Base-by-base conservation (phyloP, 2,797 vertebrate genomes). In the Moxostoma hubbsi region DNA sequence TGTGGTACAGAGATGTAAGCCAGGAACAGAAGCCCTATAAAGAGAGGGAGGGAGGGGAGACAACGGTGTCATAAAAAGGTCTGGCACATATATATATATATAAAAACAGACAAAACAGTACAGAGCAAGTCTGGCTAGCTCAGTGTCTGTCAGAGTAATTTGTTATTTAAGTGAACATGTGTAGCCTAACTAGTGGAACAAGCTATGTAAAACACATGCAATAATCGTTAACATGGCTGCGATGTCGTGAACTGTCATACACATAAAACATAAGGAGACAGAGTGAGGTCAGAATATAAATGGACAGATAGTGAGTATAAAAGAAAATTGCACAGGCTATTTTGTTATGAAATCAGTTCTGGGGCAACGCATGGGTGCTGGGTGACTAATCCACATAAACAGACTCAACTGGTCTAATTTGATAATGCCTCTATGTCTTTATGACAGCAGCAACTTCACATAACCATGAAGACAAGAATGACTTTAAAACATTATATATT, bases 1-100 rank as follows among this genome's bases (percentile, higher is more conserved):
- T 98, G 87, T 96, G 95, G 92, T 96, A 94, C 90, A 97, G 96
- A 71, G 96, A 97, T 86, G 95, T 89, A 65, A 99, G 93, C 98
- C 97, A 99, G 68, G 97, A 96, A 88, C 96, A 99, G 92, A 98
- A 98, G 82, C 97, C 96, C 98, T 99, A 87, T 72, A 90, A 91
- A 63, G 89, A 92, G 73, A 84, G 50, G 85, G 81, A 79, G 64
- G 82, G 80, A 89, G 36, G 36, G 3, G 36, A 84, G 73, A 86
- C 78, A 87, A 79, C 57, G 45, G 67, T 79, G 65, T 74, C 66
- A 73, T 86, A 82, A 84, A 89, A 84, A 87, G 63, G 83, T 81
- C 68, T 85, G 84, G 86, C 5, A 81, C 85, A 75, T 71, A 68
- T 74, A 74, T 74, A 80, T n/a, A n/a, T n/a, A 83, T 80, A 58